Evolutionary conservation across 2,113 vertebrate genomes (phyloP), one percentile per base, ranked within the genome.

Genomic region (Ariopsis seemanni): DNA sequence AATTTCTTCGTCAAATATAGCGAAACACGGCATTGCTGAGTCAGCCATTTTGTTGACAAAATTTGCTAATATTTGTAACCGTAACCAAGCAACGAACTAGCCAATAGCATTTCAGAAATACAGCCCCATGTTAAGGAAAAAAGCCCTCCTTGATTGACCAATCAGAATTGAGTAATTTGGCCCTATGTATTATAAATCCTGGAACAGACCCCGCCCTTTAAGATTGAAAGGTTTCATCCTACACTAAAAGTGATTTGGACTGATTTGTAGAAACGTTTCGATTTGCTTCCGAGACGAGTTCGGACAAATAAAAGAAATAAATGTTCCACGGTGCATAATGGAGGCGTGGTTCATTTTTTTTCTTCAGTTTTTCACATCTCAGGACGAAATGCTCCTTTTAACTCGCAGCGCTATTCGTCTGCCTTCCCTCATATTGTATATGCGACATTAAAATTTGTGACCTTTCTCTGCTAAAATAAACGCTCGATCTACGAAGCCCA

Each of bases 381-480:
- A 11, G 78, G 53, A 81, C 5, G 8, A 60, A 81, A 20, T 4
- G 55, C 27, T 34, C 10, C 22, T 25, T 52, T 77, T 77, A 4
- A 52, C 48, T 17, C 75, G 34, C 65, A 60, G 58, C 58, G 65
- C 79, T 2, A 57, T 8, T 52, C 65, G 48, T 72, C 42, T n/a
- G n/a, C 25, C 50, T 50, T 30, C 12, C 30, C 79, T 62, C 30
- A 15, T 82, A 42, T 42, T 4, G 42, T 42, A 25, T 8, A 42
- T 14, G 57, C 55, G 10, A 57, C 79, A 74, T 74, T 74, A 74
- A 74, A 74, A 50, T 58, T 62, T 60, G 55, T 82, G 71, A 60
- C 55, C 65, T 82, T 82, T 75, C 79, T 42, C 60, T 82, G 4
- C 85, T 12, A 22, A 78, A 88, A 88, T 83, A 79, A 88, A 75